Evolutionary conservation across 2,113 vertebrate genomes (phyloP), one percentile per base, ranked within the genome.

Genomic region (Lophochroa leadbeateri): DNA sequence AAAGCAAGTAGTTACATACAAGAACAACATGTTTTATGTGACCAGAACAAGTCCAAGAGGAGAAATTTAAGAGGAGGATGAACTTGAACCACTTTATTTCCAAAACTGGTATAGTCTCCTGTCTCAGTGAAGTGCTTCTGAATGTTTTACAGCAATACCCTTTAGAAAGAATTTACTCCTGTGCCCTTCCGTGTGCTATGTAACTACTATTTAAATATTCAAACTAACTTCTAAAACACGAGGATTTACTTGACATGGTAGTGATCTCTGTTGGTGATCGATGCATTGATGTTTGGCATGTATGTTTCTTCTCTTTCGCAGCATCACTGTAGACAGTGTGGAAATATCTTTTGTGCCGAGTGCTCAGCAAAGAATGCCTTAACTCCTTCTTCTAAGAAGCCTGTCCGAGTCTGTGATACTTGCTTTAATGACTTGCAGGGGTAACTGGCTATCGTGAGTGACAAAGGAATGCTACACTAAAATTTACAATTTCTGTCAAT

Each of bases 291-390:
- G 29, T 76, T 92, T 9, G 65, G 21, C 29, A 5, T n/a, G 8
- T 95, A 8, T 96, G 44, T 92, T 77, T 97, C 53, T 96, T 92
- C 29, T 92, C 77, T 92, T 97, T 90, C 91, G 37, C 98, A 99
- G 99, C 99, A 99, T 95, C 99, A 99, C 92, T 99, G 99, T 98
- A 98, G 99, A 97, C 99, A 99, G 29, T 99, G 99, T 94, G 99
- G 99, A 50, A 99, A 99, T 98, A 99, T 99, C 96, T 99, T 99
- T 96, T 99, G 99, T 92, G 98, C 97, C 1, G 99, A 99, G 86
- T 99, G 99, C 97, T 99, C 99, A 35, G 95, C 98, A 67, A 99
- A 95, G 98, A 99, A 98, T 97, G 99, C 99, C 98, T 97, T 99
- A 98, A 99, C 99, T 64, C 99, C 99, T 82, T 99, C 99, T 87